phyloP scores from a whole-genome alignment of 2,113 vertebrate species.

The Lamprotornis superbus region DNA sequence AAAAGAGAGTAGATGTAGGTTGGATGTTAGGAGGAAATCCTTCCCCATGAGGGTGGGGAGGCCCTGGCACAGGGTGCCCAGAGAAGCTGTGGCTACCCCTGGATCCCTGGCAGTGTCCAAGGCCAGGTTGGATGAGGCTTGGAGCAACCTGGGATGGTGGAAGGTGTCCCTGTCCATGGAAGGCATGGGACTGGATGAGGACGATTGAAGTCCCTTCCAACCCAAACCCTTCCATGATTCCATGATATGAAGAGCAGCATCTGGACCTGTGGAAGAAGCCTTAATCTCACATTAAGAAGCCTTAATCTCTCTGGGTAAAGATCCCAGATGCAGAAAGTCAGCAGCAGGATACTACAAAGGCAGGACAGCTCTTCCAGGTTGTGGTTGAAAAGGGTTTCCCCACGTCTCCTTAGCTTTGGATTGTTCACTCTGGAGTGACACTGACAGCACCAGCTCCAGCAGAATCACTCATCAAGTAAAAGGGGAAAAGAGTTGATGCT shows the following conservation, averaged over 20 bases:
- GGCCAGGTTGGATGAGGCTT: accelerated
- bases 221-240: neutral
- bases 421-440: neutral
- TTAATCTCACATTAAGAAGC: accelerated
- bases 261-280: neutral
- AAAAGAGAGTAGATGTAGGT: too few relatives aligned
- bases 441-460: neutral
- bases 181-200: neutral
- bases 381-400: neutral
- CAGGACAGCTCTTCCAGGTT: neutral
- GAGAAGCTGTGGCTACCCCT: neutral
- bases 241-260: neutral
- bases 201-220: neutral
- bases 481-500: neutral
- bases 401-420: accelerated
- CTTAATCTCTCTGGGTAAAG: neutral
- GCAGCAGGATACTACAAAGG: neutral
- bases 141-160: neutral
- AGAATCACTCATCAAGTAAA: neutral
- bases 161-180: neutral
- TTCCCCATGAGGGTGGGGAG: neutral
- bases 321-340: neutral
- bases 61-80: neutral
- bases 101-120: neutral
- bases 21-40: neutral